Conservation (phyloP, 1,140 invertebrate species). For the Idris sp. region DNA sequence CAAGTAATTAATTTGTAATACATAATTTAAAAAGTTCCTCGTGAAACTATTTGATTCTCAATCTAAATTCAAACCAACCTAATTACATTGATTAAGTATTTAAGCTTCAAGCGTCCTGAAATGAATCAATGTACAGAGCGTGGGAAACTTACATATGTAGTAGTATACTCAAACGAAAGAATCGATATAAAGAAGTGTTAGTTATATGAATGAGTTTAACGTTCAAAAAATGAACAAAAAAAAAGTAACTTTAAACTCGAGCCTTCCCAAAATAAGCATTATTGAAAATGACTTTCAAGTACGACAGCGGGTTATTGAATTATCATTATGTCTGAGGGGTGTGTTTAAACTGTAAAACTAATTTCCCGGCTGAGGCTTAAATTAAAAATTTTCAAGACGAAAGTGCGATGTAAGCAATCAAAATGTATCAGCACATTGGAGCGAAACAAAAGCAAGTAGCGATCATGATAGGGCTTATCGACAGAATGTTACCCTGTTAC, state of each 20-base stretch:
- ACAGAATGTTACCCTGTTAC: constrained; percentile 30
- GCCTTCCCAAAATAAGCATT: neutral
- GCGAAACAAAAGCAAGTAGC: constrained; percentile 37
- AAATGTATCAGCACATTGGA: constrained; percentile 27
- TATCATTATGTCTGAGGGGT: too few species aligned
- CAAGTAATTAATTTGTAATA: constrained; percentile 2
- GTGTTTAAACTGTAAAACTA: too few species aligned
- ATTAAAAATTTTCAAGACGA: constrained; percentile 15
- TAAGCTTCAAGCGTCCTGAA: constrained; percentile 12
- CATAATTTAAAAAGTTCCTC: constrained; percentile 9
- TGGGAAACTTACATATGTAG: constrained; percentile 20
- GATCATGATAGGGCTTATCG: constrained; percentile 51
- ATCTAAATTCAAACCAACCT: constrained; percentile 9
- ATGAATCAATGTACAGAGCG: constrained; percentile 12
- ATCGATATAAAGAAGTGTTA: constrained; percentile 12
- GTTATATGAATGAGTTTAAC: neutral
- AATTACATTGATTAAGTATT: constrained; percentile 23
- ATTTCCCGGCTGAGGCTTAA: constrained; percentile 4
- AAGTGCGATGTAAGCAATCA: constrained; percentile 18
- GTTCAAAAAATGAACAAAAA: neutral
- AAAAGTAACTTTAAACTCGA: too few species aligned
- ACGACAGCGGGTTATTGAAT: too few species aligned
- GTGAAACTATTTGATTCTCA: constrained; percentile 7
- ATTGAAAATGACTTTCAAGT: constrained; percentile 2
- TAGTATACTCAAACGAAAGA: constrained; percentile 4